Evolutionary conservation across 23 tunicate species (phyloP).

Genomic region (Oikopleura dioica): DNA sequence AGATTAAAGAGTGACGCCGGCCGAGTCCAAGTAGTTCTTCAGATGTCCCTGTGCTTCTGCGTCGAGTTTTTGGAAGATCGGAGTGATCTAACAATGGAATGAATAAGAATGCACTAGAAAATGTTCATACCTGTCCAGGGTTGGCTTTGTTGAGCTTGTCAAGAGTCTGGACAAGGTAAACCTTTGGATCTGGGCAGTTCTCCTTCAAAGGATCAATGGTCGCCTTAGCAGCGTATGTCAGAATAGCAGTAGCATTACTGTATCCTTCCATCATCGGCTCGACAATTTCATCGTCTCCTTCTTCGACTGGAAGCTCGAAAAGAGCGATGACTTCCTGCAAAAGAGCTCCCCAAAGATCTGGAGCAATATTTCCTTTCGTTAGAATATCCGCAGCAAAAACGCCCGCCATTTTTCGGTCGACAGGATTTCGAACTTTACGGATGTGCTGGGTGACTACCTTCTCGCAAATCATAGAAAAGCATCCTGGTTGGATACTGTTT

Average conservation of each 20-base stretch:
- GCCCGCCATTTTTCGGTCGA: background rate
- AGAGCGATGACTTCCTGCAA: slow-evolving; percentile 56
- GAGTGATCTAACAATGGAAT: no score
- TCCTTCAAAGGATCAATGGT: background rate
- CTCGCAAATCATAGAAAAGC: background rate
- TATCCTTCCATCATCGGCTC: background rate
- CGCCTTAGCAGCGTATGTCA: background rate
- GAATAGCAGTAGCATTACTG: background rate
- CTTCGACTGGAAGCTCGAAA: slow-evolving; percentile 74
- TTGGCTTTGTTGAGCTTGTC: slow-evolving; percentile 32
- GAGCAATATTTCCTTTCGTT: background rate
- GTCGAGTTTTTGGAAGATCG: no score
- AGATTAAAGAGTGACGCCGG: no score
- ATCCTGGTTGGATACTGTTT: background rate
- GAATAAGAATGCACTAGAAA: no score
- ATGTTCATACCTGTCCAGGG: slow-evolving; percentile 58
- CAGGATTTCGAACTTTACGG: background rate
- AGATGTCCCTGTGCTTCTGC: no score
- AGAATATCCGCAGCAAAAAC: background rate
- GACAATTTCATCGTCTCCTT: slow-evolving; percentile 6
- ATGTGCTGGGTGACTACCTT: background rate
- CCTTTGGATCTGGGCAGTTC: slow-evolving; percentile 26
- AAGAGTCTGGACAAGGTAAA: slow-evolving; percentile 39
- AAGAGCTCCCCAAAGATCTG: slow-evolving; percentile 6
- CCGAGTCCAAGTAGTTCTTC: no score